Evolutionary conservation across 2,888 invertebrate species (phyloP), one percentile per base, ranked within the genome.

Genomic region (Cephus pulcher): DNA sequence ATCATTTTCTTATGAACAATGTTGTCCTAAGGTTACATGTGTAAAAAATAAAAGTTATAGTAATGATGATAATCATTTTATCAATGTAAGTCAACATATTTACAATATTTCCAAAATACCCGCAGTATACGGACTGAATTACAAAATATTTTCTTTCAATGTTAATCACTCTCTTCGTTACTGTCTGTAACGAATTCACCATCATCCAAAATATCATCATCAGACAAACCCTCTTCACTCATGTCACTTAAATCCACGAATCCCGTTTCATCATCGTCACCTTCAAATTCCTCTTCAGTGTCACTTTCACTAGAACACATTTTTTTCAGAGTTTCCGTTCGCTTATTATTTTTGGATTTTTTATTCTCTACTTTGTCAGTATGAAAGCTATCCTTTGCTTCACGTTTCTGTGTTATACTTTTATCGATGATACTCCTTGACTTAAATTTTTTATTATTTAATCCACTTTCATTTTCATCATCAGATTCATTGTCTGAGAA

Each of bases 141-240:
- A 71, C 71, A 71, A 15, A 34, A 33, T 71, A 71, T 71, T 32
- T 32, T 34, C 12, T 11, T 15, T 71, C 0, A 32, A 71, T 71
- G 23, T 84, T 73, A 84, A 76, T 84, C 81, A 33, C 79, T 81
- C 3, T 80, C 77, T 32, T 84, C 81, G 33, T 85, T 79, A 35
- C 80, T 82, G 56, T 85, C 84, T 0, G 85, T 81, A 23, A 81
- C 80, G 56, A 84, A 82, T 80, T 84, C 82, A 33, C 82, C 83
- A 69, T 85, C 79, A 69, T 84, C 84, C 6, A 84, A 75, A 32
- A 83, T 68, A 78, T 85, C 85, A 70, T 85, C 85, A 0, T 85
- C 85, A 0, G 85, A 85, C 9, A 85, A 75, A 79, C 84, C 84
- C 56, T 83, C 83, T 11, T 85, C 83, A 69, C 81, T 82, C 70